phyloP scores from a whole-genome alignment of 2,797 vertebrate genomes.

The Carcharodon carcharias region DNA sequence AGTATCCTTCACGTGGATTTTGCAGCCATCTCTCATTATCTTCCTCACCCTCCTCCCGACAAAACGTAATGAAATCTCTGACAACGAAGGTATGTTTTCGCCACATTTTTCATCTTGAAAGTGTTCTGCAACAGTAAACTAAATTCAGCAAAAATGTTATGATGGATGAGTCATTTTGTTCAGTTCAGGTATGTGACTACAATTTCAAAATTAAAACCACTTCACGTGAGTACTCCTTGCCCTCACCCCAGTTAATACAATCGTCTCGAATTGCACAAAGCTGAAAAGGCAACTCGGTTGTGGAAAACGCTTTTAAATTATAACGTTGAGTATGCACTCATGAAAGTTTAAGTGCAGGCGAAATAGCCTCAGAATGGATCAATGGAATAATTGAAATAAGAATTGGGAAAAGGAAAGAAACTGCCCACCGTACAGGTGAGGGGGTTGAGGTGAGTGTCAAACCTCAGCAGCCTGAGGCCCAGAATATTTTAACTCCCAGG shows the following conservation, averaged over 20 bases:
- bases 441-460: neutral
- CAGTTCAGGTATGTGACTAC: constrained; percentile 10
- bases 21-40: neutral
- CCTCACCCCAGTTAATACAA: neutral
- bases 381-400: neutral
- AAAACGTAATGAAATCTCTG: neutral
- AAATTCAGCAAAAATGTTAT: neutral
- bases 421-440: neutral
- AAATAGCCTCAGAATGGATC: neutral
- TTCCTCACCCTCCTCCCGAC: neutral
- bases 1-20: neutral
- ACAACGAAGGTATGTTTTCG: neutral
- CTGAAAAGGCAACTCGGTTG: neutral
- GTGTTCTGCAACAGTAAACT: constrained; percentile 27
- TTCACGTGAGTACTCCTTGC: neutral
- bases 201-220: constrained; percentile 18
- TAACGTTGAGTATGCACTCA: neutral
- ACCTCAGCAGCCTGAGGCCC: neutral
- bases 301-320: neutral
- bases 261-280: neutral
- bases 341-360: neutral
- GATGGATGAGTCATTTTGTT: constrained; percentile 27
- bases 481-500: neutral
- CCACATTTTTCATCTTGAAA: constrained; percentile 10
- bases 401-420: neutral